Evolutionary conservation across 2,113 vertebrate genomes (phyloP).

Genomic region (human): GRCh38 chr6:123084001-123084500

Average conservation of each 20-base stretch:
- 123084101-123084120: background rate
- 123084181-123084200: background rate
- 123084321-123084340: background rate
- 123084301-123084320: background rate
- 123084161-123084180: background rate
- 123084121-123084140: background rate
- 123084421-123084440: background rate
- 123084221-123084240: background rate
- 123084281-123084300: background rate
- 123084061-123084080: background rate
- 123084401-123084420: background rate
- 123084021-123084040: background rate
- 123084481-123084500: background rate
- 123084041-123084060: background rate
- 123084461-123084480: background rate
- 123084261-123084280: background rate
- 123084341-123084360: conserved; percentile 14
- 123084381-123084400: background rate
- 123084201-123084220: background rate
- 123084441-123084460: background rate
- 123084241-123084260: background rate
- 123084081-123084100: background rate
- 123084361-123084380: conserved; percentile 18
- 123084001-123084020: background rate
- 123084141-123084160: background rate